Conservation (phyloP, 2,888 invertebrate genomes). For the Chrysotoxum bicinctum region DNA sequence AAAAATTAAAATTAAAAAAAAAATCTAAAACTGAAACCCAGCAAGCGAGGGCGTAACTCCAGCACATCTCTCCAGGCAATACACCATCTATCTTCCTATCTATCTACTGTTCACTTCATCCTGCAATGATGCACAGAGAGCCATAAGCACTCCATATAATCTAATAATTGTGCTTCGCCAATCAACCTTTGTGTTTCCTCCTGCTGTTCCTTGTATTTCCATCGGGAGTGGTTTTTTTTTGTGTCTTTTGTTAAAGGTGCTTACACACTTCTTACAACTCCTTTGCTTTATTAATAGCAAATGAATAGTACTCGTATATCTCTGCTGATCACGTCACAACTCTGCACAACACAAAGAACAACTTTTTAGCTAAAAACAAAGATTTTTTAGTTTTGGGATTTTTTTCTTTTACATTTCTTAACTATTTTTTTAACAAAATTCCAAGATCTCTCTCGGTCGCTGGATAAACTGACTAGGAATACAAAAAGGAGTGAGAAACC, state of each 20-base stretch:
- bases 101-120: constrained; percentile 43
- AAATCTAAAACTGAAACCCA: neutral
- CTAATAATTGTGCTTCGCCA: constrained; percentile 70
- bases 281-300: constrained; percentile 63
- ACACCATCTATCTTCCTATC: constrained; percentile 49
- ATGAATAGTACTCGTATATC: constrained; percentile 53
- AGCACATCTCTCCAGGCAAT: constrained; percentile 51
- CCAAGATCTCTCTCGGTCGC: constrained; percentile 13
- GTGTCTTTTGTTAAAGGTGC: constrained; percentile 35
- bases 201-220: constrained; percentile 9
- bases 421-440: constrained; percentile 36
- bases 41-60: constrained; percentile 54
- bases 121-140: constrained; percentile 24
- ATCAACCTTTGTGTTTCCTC: constrained; percentile 56
- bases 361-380: constrained; percentile 27
- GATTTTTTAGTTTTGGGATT: constrained; percentile 9
- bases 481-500: constrained; percentile 49
- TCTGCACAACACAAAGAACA: constrained; percentile 45
- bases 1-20: neutral
- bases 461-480: neutral
- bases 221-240: neutral
- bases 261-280: constrained; percentile 57
- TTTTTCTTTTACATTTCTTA: constrained; percentile 11
- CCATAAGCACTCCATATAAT: constrained; percentile 70
- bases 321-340: constrained; percentile 64